Conservation (phyloP, 37 sponge, comb jelly and placozoan species). For the Ephydatia muelleri region DNA sequence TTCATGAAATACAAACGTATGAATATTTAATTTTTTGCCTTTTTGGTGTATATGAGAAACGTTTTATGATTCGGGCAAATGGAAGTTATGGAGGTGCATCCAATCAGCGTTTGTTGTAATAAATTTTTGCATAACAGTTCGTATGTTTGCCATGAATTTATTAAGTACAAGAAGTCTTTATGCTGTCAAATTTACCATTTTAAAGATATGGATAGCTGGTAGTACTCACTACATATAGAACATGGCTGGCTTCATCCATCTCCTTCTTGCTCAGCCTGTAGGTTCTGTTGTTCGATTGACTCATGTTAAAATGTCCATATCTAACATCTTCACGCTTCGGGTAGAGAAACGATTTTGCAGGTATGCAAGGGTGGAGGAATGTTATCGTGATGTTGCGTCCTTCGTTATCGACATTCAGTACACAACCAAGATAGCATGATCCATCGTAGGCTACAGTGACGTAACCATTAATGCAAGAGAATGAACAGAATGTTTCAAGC, state of each 20-base stretch:
- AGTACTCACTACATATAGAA: slow-evolving; percentile 1
- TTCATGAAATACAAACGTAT: not conserved
- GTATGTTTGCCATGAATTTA: not conserved
- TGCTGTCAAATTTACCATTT: not conserved
- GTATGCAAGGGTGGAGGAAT: slow-evolving; percentile 1
- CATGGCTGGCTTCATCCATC: slow-evolving; percentile 1
- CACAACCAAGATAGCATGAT: not conserved
- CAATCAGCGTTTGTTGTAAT: not conserved
- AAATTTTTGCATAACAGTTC: no score
- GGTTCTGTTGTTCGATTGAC: not conserved
- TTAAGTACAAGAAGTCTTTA: slow-evolving; percentile 1
- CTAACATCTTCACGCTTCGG: not conserved
- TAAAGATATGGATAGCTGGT: not conserved
- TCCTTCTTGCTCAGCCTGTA: slow-evolving; percentile 1
- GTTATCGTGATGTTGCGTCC: not conserved
- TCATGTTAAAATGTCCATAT: not conserved
- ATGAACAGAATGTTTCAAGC: slow-evolving; percentile 1
- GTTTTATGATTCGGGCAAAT: not conserved
- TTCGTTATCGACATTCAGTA: not conserved
- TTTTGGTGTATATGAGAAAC: no score
- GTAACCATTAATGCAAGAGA: slow-evolving; percentile 1
- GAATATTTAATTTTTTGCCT: no score
- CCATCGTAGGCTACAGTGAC: not conserved
- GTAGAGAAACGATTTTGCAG: not conserved
- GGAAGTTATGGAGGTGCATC: not conserved